Conservation (phyloP, 2,113 vertebrate species). For the Pachyramphus minor region DNA sequence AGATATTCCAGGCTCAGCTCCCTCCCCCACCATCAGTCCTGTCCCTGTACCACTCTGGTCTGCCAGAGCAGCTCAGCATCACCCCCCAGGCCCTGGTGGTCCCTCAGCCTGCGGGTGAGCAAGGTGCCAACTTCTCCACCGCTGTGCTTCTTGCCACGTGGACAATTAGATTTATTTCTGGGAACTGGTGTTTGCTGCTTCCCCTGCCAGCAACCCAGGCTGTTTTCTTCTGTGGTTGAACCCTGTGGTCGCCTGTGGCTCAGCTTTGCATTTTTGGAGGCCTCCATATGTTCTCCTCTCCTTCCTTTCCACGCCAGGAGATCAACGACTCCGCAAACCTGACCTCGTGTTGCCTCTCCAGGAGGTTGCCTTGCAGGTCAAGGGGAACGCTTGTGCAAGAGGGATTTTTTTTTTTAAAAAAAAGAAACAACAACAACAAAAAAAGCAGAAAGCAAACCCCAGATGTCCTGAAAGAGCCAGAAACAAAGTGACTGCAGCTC, state of each 20-base stretch:
- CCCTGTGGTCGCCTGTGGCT: not conserved
- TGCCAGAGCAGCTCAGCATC: not conserved
- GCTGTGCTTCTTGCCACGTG: not conserved
- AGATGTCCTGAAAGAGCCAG: constrained; percentile 1
- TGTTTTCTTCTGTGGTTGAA: constrained; percentile 25
- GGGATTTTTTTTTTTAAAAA: not conserved
- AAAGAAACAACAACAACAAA: not conserved
- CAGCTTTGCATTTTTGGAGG: not conserved
- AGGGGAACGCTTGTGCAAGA: not conserved
- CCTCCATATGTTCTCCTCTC: not conserved
- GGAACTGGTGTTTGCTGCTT: not conserved
- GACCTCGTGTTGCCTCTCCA: not conserved
- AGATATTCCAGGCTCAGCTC: constrained; percentile 1
- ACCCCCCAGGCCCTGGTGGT: not conserved
- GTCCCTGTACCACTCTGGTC: fast-evolving
- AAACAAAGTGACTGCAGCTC: not conserved
- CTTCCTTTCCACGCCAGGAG: not conserved
- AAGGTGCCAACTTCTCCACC: not conserved
- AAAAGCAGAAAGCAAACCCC: not conserved
- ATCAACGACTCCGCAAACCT: not conserved
- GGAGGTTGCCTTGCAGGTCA: not conserved
- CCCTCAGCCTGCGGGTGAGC: not conserved
- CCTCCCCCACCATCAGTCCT: not conserved
- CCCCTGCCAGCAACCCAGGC: not conserved
- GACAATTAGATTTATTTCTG: not conserved